phyloP scores from a whole-genome alignment of 37 sponge, comb jelly and placozoan species.

The Hexactinellida sp. region DNA sequence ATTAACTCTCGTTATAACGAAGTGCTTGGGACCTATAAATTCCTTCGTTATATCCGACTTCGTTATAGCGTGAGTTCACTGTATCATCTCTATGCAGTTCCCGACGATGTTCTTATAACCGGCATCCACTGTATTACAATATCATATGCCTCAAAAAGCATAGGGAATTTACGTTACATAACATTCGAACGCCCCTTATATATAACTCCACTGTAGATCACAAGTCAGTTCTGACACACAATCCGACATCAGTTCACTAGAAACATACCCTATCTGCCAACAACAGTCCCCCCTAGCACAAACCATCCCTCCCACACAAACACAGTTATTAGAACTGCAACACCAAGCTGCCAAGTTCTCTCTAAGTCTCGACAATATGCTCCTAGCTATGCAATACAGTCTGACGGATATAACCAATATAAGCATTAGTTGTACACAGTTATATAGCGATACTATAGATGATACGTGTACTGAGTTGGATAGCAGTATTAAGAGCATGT shows the following conservation, averaged over 20 bases:
- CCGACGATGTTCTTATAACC: too few relatives aligned
- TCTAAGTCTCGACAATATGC: constrained; percentile 3
- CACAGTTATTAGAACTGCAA: neutral
- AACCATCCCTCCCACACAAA: neutral
- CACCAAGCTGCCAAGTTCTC: constrained; percentile 14
- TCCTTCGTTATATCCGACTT: too few relatives aligned
- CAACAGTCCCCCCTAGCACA: neutral
- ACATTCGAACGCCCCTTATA: too few relatives aligned
- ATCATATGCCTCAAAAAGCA: too few relatives aligned
- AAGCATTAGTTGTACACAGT: neutral
- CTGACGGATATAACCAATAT: neutral
- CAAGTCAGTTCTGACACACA: neutral
- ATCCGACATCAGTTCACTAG: neutral
- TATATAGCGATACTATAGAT: neutral
- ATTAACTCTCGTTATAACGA: too few relatives aligned
- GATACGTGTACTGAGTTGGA: neutral
- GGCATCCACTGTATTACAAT: too few relatives aligned
- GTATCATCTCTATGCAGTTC: too few relatives aligned
- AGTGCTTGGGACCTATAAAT: too few relatives aligned
- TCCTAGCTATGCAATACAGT: neutral
- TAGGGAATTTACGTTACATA: too few relatives aligned
- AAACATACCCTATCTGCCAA: neutral
- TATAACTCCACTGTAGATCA: too few relatives aligned
- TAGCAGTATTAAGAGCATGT: constrained; percentile 10
- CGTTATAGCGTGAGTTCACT: too few relatives aligned